Conservation (phyloP, 23 tunicate species). For the Halocynthia aurantium region DNA sequence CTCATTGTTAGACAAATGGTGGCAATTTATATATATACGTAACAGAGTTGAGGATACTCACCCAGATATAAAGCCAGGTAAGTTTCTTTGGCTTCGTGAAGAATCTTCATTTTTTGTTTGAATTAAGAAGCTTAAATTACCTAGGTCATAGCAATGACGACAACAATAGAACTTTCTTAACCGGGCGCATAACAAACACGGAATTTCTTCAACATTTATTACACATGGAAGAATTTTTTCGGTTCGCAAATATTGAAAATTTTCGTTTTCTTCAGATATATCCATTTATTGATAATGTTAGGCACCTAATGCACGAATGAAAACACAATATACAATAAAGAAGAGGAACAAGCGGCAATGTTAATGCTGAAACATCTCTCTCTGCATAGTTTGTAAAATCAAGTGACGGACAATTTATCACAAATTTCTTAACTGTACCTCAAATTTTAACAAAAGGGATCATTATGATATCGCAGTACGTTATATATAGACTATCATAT, state of each 20-base stretch:
- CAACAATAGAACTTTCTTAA: constrained; percentile 5
- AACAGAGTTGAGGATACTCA: not conserved
- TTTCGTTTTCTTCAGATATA: not conserved
- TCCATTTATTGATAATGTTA: not conserved
- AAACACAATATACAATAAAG: not conserved
- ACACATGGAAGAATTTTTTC: constrained; percentile 22
- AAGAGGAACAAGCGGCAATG: too few relatives aligned
- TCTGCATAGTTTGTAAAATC: too few relatives aligned
- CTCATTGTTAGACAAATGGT: too few relatives aligned
- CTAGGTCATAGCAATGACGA: not conserved
- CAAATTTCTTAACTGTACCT: too few relatives aligned
- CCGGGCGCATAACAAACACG: constrained; percentile 1
- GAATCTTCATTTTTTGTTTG: not conserved
- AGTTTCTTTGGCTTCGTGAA: not conserved
- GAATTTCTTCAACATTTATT: constrained; percentile 5
- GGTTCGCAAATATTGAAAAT: not conserved
- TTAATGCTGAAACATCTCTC: too few relatives aligned
- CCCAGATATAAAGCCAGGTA: constrained; percentile 28
- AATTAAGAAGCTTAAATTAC: not conserved
- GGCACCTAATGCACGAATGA: not conserved
- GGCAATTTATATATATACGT: too few relatives aligned
- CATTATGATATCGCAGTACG: too few relatives aligned
- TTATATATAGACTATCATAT: too few relatives aligned
- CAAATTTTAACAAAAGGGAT: too few relatives aligned
- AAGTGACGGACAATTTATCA: too few relatives aligned